Conservation (phyloP, 2,888 invertebrate species). For the Iselma pallidipennis region DNA sequence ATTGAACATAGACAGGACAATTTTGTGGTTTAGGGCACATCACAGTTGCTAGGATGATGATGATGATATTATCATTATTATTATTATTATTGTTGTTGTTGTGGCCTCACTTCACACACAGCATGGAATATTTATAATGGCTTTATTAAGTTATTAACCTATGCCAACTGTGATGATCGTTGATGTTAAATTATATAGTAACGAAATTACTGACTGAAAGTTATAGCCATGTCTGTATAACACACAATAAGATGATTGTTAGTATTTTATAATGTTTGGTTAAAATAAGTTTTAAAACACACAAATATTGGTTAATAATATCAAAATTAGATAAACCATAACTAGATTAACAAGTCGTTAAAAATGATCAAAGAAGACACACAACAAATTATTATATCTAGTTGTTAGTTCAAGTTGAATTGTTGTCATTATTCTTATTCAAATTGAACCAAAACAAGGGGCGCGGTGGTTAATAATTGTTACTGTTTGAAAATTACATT, state of each 20-base stretch:
- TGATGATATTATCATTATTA: background rate
- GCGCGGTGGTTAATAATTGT: background rate
- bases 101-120: constrained; percentile 13
- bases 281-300: background rate
- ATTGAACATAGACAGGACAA: too few species aligned
- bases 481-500: too few species aligned
- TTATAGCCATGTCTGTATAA: constrained; percentile 38
- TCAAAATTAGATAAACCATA: background rate
- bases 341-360: too few species aligned
- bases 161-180: constrained; percentile 51
- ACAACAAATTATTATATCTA: too few species aligned
- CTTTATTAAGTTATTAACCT: constrained; percentile 52
- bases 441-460: background rate
- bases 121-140: constrained; percentile 37
- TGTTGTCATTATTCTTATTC: background rate
- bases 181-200: constrained; percentile 48
- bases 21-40: too few species aligned
- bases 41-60: too few species aligned
- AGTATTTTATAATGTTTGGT: constrained; percentile 11
- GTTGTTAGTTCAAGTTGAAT: background rate
- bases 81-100: background rate
- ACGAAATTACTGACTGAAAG: constrained; percentile 40
- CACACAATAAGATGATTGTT: constrained; percentile 39
- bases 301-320: background rate
- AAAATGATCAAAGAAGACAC: too few species aligned